Evolutionary conservation across 2,888 invertebrate species (phyloP), one percentile per base, ranked within the genome.

Genomic region (Lymantria dispar): DNA sequence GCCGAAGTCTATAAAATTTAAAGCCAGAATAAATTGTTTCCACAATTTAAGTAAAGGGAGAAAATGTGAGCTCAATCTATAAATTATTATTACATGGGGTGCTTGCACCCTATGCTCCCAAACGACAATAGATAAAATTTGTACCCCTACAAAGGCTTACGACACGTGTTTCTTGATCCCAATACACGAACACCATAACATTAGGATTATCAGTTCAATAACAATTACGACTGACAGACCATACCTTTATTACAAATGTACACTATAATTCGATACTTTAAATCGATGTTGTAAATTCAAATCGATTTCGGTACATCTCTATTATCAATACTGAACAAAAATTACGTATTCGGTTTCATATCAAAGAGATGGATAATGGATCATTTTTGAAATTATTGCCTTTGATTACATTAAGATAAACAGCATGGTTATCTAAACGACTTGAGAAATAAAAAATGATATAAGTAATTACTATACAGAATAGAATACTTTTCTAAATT

Each of bases 291-390:
- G 50, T 51, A 47, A 51, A 50, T 52, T 43, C 36, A 64, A 49
- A 52, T 61, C 60, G 47, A 64, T 66, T 58, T 55, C 33, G 48
- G 50, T 54, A 57, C 64, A 57, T 53, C 61, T 57, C 57, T 60
- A 66, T 64, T 64, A 62, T 48, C 45, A 60, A 45, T 47, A 45
- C 51, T 42, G 39, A 59, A 50, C 38, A 51, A 54, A 50, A 57
- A 59, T 65, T 58, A 63, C 48, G 52, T 36, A 53, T 56, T 58
- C 53, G 52, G 50, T 52, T 47, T 48, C 11, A 40, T 61, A 55
- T 57, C 51, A 51, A 57, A 64, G 54, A 48, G 22, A 51, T 61
- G 50, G 22, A 51, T 61, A 65, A 58, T 65, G 43, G 52, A 40
- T 40, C 40, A 40, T 40, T 14, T 40, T 40, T 40, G 12, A 14